Evolutionary conservation across 2,113 vertebrate genomes (phyloP), one percentile per base, ranked within the genome.

Genomic region (Nerophis lumbriciformis): DNA sequence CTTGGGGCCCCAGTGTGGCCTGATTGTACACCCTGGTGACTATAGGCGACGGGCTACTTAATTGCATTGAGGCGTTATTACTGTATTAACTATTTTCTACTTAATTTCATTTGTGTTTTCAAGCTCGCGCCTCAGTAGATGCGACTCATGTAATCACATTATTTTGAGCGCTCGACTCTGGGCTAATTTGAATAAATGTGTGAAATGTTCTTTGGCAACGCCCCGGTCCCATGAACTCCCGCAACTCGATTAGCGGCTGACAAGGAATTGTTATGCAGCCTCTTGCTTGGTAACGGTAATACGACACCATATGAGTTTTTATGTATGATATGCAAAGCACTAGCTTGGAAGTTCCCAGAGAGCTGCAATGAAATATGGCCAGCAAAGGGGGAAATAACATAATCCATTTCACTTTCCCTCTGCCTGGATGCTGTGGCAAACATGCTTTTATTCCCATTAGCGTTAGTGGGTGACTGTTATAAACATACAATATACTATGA

Each of bases 131-230:
- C 15, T 8, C 15, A 9, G 1, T n/a, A 10, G 48, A 80, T 88
- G 86, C 81, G 88, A 83, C 82, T 67, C 81, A 89, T 85, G 86
- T 90, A 90, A 90, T 88, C 89, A 80, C 79, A 83, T 90, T 76
- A 42, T 82, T 75, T 72, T 69, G 79, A 67, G 66, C 21, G 53
- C 78, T 71, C 85, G 88, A 87, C 84, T 85, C 76, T 85, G 85
- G 88, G 84, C 83, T 88, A 74, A 91, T 91, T 90, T 89, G 71
- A 90, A 90, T 90, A 89, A 88, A 86, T 83, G 80, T 74, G 77
- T 82, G 85, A 86, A 91, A 88, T 91, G 89, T 88, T 57, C 57
- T 73, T 85, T 90, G 90, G 91, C 89, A 89, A 84, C 85, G 85
- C 83, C 81, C 77, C 73, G 81, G 81, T 86, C 75, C 79, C 84